Evolutionary conservation across 2,797 vertebrate genomes (phyloP).

Genomic region (Acipenser oxyrinchus): DNA sequence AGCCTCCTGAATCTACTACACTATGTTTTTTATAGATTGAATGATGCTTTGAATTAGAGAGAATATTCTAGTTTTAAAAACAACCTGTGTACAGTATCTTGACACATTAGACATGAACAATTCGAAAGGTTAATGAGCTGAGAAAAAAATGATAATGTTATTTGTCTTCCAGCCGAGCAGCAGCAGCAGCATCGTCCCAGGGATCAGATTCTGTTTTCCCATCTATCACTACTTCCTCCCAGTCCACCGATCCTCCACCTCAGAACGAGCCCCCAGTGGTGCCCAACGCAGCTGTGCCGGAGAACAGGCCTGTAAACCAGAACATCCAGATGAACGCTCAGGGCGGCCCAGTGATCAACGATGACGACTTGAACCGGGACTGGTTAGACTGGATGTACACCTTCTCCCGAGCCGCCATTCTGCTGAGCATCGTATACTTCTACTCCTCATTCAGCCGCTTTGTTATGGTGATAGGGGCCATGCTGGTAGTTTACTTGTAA

Average conservation of each 20-base stretch:
- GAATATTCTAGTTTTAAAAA: neutral
- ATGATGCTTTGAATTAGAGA: neutral
- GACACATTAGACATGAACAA: too few species aligned
- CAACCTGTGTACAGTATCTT: neutral
- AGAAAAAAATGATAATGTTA: neutral
- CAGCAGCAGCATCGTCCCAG: conserved; percentile 68
- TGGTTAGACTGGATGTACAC: conserved; percentile 96
- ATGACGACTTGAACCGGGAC: conserved; percentile 86
- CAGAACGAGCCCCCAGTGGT: conserved; percentile 55
- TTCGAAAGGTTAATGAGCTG: too few species aligned
- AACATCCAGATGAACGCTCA: conserved; percentile 88
- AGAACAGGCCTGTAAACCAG: conserved; percentile 65
- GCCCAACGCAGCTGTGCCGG: conserved; percentile 56
- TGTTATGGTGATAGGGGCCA: conserved; percentile 89
- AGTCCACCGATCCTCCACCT: conserved; percentile 44
- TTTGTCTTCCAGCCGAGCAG: conserved; percentile 59
- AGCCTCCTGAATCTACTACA: too few species aligned
- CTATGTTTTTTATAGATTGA: too few species aligned
- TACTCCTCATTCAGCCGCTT: conserved; percentile 94
- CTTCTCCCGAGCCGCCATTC: conserved; percentile 74
- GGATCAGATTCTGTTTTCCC: conserved; percentile 48
- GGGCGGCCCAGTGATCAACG: conserved; percentile 77
- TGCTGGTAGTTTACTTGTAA: conserved; percentile 92
- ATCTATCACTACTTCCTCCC: conserved; percentile 31
- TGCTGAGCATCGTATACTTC: conserved; percentile 93